Evolutionary conservation across 2,888 invertebrate species (phyloP).

Genomic region (Mantis religiosa): DNA sequence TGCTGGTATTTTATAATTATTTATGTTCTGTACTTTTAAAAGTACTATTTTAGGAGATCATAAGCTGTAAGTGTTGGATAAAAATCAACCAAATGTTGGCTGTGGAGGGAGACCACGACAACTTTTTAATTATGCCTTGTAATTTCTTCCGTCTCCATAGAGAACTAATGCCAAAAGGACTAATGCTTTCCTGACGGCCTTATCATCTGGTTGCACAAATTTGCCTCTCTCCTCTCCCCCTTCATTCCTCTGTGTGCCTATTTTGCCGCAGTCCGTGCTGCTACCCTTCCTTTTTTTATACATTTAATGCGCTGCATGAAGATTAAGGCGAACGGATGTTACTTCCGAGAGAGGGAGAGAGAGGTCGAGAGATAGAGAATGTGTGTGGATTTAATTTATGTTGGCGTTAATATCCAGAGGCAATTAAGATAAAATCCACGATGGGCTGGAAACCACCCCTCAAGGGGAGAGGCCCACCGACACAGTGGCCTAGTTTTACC

Average conservation of each 20-base stretch:
- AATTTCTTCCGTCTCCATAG: not conserved
- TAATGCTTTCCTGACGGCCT: not conserved
- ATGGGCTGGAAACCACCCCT: not conserved
- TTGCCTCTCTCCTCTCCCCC: not conserved
- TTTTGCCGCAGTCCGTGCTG: not conserved
- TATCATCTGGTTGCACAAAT: not conserved
- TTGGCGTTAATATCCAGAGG: not conserved
- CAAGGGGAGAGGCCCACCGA: not conserved
- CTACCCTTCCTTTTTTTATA: not conserved
- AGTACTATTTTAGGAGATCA: too few relatives aligned
- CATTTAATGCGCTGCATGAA: not conserved
- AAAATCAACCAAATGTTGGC: too few relatives aligned
- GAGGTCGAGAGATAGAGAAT: not conserved
- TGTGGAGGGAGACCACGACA: not conserved
- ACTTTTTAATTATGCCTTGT: not conserved
- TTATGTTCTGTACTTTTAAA: too few relatives aligned
- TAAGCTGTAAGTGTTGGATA: too few relatives aligned
- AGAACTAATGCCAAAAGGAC: not conserved
- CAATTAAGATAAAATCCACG: not conserved
- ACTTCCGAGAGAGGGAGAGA: not conserved
- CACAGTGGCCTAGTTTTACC: not conserved
- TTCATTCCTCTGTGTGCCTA: not conserved
- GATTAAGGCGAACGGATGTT: not conserved
- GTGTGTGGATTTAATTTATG: not conserved
- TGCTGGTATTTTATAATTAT: too few relatives aligned